These are phyloP conservation scores for Caracal caracal DNA, from an alignment of 2,113 vertebrate species.

Conservation along the genomic window DNA sequence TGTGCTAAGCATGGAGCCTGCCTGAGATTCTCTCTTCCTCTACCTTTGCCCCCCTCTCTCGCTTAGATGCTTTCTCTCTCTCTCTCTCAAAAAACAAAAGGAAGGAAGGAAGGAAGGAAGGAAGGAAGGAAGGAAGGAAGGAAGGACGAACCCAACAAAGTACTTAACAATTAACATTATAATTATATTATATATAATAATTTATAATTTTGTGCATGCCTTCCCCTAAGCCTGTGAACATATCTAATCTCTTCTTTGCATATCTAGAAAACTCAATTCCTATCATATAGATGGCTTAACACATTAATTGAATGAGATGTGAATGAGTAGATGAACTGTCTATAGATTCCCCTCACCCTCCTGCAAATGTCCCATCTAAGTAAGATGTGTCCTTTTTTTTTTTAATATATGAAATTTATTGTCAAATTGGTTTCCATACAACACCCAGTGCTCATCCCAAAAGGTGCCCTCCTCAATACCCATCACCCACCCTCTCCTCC, in stretches of 20 bases:
- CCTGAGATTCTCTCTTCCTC: neutral
- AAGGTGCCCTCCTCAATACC: too few relatives aligned
- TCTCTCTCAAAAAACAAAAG: too few relatives aligned
- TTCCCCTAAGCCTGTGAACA: neutral
- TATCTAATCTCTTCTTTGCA: neutral
- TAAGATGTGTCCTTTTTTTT: conserved; percentile 22
- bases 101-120: too few relatives aligned
- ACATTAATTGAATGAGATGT: neutral
- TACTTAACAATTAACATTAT: conserved; percentile 20
- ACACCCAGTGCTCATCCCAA: too few relatives aligned
- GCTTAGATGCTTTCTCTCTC: too few relatives aligned
- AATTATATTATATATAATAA: neutral
- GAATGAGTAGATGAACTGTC: neutral
- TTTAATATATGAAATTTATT: too few relatives aligned
- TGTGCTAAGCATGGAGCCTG: neutral
- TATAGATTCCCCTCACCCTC: neutral
- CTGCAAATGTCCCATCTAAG: neutral
- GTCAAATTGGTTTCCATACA: too few relatives aligned
- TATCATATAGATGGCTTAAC: neutral
- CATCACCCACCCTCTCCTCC: too few relatives aligned
- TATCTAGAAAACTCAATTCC: neutral
- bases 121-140: too few relatives aligned
- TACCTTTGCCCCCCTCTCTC: too few relatives aligned
- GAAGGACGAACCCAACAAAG: neutral
- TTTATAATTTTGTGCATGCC: neutral